phyloP scores from a whole-genome alignment of 1,140 invertebrate species.

The Drosophila pallidifrons region DNA sequence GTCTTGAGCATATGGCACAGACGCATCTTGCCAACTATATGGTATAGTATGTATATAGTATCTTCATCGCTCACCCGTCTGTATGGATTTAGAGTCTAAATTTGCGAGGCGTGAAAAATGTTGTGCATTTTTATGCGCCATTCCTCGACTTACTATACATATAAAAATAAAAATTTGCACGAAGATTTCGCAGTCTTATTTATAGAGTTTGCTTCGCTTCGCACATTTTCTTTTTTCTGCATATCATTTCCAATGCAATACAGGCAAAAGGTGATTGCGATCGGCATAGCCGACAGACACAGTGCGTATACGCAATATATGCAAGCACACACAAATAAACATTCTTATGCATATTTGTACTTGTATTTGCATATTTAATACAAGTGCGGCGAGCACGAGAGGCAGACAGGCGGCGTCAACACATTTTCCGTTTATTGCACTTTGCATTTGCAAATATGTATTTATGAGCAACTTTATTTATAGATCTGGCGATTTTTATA shows the following conservation, averaged over 20 bases:
- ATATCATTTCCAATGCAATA: constrained; percentile 80
- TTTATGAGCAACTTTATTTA: constrained; percentile 40
- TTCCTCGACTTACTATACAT: constrained; percentile 48
- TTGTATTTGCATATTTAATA: constrained; percentile 22
- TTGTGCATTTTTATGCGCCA: constrained; percentile 68
- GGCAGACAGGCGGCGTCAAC: constrained; percentile 33
- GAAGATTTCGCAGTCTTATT: constrained; percentile 67
- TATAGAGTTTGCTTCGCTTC: constrained; percentile 54
- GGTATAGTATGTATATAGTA: constrained; percentile 17
- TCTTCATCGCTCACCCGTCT: constrained; percentile 12
- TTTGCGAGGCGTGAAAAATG: constrained; percentile 54
- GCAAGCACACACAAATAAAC: background rate
- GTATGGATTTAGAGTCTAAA: constrained; percentile 46
- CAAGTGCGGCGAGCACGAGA: background rate
- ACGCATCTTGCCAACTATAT: constrained; percentile 31
- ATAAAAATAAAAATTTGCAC: constrained; percentile 66
- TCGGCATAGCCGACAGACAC: constrained; percentile 16
- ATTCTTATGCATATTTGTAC: constrained; percentile 5
- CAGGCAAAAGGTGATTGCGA: constrained; percentile 34
- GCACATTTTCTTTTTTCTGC: constrained; percentile 51
- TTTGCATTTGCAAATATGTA: constrained; percentile 52
- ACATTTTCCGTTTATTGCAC: constrained; percentile 67
- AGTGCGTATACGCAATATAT: constrained; percentile 23
- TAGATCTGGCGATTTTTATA: constrained; percentile 40
- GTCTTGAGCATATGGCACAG: constrained; percentile 34